Evolutionary conservation across 2,888 invertebrate species (phyloP).

Genomic region (Dicycla oo): DNA sequence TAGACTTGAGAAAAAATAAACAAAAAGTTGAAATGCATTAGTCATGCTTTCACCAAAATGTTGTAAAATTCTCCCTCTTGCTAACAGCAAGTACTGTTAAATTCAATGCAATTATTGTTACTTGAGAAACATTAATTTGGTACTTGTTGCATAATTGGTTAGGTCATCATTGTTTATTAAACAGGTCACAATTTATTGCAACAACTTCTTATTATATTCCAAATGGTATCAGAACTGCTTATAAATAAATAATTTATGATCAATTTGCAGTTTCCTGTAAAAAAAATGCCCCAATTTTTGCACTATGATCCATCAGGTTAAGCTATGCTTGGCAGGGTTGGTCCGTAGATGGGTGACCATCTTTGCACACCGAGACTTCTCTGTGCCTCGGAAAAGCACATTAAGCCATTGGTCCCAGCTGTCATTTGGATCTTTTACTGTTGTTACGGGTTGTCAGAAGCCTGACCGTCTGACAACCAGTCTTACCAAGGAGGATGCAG

Average conservation of each 20-base stretch:
- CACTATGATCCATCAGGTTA: no score
- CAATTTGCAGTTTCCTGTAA: not conserved
- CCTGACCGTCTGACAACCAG: no score
- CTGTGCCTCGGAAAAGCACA: no score
- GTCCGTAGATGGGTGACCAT: no score
- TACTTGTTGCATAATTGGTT: not conserved
- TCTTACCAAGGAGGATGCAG: no score
- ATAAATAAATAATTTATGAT: not conserved
- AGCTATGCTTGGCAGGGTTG: no score
- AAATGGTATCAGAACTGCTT: not conserved
- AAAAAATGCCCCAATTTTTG: not conserved
- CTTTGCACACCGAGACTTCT: no score
- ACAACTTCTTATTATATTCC: not conserved
- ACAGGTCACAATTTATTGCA: not conserved
- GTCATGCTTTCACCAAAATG: slow-evolving; percentile 51
- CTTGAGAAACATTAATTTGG: not conserved
- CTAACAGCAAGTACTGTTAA: slow-evolving; percentile 7
- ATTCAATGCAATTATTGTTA: not conserved
- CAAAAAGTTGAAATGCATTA: slow-evolving; percentile 35
- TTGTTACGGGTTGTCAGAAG: no score
- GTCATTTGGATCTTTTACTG: no score
- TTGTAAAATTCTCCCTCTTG: slow-evolving; percentile 26
- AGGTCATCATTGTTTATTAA: no score
- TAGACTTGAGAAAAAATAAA: slow-evolving; percentile 34
- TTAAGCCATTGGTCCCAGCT: no score